phyloP scores from a whole-genome alignment of 2,113 vertebrate species.

The Colistium nudipinnis region DNA sequence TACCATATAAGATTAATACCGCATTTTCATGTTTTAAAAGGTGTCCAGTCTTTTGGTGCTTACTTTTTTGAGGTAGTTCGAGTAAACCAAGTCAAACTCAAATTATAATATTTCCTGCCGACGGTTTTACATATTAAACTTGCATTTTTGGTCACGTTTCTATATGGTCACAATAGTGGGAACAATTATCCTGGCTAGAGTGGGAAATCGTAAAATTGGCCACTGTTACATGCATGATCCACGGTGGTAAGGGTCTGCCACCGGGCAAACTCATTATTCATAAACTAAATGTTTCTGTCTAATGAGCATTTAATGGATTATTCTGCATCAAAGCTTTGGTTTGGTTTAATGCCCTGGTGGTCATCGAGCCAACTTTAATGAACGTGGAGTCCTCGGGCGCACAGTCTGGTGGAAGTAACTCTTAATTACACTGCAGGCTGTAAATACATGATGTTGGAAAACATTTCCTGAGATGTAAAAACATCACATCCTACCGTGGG shows the following conservation, averaged over 20 bases:
- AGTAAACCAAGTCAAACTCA: too few relatives aligned
- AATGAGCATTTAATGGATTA: slow-evolving; percentile 75
- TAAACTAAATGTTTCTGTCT: slow-evolving; percentile 64
- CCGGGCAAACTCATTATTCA: slow-evolving; percentile 71
- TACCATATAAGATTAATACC: not conserved
- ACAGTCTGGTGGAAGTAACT: slow-evolving; percentile 14
- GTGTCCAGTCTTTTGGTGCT: not conserved
- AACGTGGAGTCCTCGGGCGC: not conserved
- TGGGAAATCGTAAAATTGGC: slow-evolving; percentile 39
- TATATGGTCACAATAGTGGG: not conserved
- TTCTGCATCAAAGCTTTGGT: slow-evolving; percentile 63
- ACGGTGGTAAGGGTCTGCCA: slow-evolving; percentile 50
- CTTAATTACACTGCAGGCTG: not conserved
- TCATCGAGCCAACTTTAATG: slow-evolving; percentile 39
- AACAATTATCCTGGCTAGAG: slow-evolving; percentile 3
- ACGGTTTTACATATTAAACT: too few relatives aligned
- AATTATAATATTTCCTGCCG: too few relatives aligned
- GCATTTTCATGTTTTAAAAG: not conserved
- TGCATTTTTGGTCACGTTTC: slow-evolving; percentile 22
- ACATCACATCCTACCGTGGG: slow-evolving; percentile 3
- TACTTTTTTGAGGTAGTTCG: not conserved
- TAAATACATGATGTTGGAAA: not conserved
- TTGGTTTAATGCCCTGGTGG: slow-evolving; percentile 44
- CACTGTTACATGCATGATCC: slow-evolving; percentile 19
- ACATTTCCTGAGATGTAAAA: not conserved